Evolutionary conservation across 2,888 invertebrate genomes (phyloP).

Genomic region (Dioctria rufipes): DNA sequence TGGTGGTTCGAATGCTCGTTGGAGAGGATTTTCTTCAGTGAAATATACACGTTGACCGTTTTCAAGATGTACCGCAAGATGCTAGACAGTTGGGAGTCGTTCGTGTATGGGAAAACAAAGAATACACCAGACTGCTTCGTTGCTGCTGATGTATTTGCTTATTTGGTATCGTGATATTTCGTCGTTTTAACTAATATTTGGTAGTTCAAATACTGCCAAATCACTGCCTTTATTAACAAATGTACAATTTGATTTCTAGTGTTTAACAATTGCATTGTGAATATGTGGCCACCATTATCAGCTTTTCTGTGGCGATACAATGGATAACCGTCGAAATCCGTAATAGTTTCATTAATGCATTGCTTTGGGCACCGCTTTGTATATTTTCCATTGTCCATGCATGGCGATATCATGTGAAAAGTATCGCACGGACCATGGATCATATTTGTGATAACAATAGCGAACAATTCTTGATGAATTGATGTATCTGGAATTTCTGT

Average conservation of each 20-base stretch:
- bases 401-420: constrained; percentile 62
- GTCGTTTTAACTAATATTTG: neutral
- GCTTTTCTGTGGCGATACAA: constrained; percentile 60
- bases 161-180: constrained; percentile 10
- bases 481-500: constrained; percentile 62
- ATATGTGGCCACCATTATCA: constrained; percentile 17
- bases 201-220: constrained; percentile 62
- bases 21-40: neutral
- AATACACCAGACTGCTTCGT: constrained; percentile 58
- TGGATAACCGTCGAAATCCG: constrained; percentile 55
- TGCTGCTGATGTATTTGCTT: constrained; percentile 33
- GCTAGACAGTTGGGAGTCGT: too few species aligned
- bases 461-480: constrained; percentile 60
- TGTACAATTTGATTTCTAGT: constrained; percentile 54
- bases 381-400: constrained; percentile 66
- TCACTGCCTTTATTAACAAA: constrained; percentile 64
- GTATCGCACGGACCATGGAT: constrained; percentile 66
- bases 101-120: too few species aligned
- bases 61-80: neutral
- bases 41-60: neutral
- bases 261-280: neutral
- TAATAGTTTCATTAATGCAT: too few species aligned
- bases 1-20: neutral
- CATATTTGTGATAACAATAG: constrained; percentile 65
- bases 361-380: constrained; percentile 65